Percentiles rank a stretch among this genome's conserved stretches.
Evolutionary conservation across 1,140 invertebrate species (phyloP).

Genomic region (Adelges cooleyi): DNA sequence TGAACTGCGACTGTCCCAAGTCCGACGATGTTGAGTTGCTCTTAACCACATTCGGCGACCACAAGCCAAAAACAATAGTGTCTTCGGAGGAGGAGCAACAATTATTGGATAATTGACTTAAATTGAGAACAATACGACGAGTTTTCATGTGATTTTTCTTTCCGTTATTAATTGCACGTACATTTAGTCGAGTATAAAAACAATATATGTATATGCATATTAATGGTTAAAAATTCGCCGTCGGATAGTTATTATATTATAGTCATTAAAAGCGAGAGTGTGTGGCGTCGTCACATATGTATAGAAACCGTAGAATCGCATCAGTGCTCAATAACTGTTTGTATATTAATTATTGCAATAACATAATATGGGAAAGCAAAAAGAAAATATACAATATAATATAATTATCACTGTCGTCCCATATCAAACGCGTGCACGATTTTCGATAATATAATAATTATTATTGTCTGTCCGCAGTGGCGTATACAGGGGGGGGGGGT

Average conservation of each 20-base stretch:
- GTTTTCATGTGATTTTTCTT: slow-evolving; percentile 16
- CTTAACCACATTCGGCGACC: too few relatives aligned
- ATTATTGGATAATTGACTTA: slow-evolving; percentile 1
- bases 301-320: neutral
- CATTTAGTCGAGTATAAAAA: slow-evolving; percentile 12
- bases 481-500: too few relatives aligned
- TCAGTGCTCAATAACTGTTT: neutral
- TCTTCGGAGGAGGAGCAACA: neutral
- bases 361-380: too few relatives aligned
- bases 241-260: too few relatives aligned
- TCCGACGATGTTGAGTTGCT: neutral
- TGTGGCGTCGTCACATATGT: too few relatives aligned
- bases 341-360: too few relatives aligned
- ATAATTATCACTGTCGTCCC: too few relatives aligned
- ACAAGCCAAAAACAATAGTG: neutral
- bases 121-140: slow-evolving; percentile 11
- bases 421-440: too few relatives aligned
- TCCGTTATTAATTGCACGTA: neutral
- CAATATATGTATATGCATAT: slow-evolving; percentile 1
- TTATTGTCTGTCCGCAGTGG: too few relatives aligned
- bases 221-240: neutral
- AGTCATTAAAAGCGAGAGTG: too few relatives aligned
- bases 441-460: too few relatives aligned
- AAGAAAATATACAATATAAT: neutral
- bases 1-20: neutral